These are phyloP conservation scores for Rynchops niger DNA, from an alignment of 2,113 vertebrate species.

Conservation along the genomic window DNA sequence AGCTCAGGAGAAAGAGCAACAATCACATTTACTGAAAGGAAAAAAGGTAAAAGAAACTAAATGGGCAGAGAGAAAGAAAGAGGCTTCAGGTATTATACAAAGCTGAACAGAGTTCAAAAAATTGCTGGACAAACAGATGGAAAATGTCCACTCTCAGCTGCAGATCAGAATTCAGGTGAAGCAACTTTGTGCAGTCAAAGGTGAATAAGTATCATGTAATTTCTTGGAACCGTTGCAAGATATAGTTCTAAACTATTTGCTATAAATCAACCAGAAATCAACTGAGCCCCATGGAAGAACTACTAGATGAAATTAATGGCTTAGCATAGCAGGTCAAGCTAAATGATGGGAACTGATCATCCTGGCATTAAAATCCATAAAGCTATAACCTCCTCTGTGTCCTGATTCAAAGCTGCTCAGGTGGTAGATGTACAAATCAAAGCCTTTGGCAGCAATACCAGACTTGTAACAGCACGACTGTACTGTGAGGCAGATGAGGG, in stretches of 20 bases:
- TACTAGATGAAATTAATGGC: background rate
- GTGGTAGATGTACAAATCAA: conserved; percentile 18
- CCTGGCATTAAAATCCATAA: background rate
- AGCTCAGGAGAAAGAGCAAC: background rate
- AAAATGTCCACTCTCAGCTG: background rate
- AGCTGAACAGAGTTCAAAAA: background rate
- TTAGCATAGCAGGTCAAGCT: background rate
- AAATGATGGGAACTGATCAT: background rate
- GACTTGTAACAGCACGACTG: background rate
- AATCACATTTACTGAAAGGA: background rate
- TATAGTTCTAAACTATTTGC: background rate
- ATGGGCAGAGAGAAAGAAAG: background rate
- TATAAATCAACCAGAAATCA: background rate
- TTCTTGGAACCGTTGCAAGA: background rate
- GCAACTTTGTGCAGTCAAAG: background rate
- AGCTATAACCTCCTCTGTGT: background rate
- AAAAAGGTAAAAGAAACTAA: background rate
- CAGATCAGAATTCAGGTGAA: background rate
- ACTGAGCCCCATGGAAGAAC: background rate
- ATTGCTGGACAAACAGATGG: background rate
- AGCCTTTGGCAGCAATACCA: conserved; percentile 16
- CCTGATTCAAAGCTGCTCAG: conserved; percentile 22
- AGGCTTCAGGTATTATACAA: background rate
- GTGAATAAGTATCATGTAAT: background rate
- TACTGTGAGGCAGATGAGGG: background rate